Percentiles rank a stretch among this genome's conserved stretches.
Evolutionary conservation across 2,797 vertebrate genomes (phyloP).

Genomic region (Pelobates cultripes): DNA sequence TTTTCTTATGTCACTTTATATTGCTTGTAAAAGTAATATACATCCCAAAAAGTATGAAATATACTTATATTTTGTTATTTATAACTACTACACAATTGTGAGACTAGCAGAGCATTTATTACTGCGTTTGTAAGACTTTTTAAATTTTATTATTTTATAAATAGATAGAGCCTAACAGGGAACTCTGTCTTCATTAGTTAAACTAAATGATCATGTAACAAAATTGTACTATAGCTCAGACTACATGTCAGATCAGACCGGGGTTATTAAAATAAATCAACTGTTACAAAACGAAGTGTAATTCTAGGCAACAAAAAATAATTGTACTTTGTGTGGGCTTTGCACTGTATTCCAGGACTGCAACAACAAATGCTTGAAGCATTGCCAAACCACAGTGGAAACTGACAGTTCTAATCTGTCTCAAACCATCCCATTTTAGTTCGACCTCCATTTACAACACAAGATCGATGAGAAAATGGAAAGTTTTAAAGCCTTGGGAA

Average conservation of each 20-base stretch:
- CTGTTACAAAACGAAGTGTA: constrained; percentile 5
- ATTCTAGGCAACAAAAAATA: background rate
- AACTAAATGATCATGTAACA: background rate
- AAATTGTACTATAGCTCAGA: background rate
- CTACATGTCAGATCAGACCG: background rate
- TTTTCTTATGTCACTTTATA: too few relatives aligned
- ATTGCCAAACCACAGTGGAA: constrained; percentile 60
- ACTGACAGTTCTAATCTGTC: constrained; percentile 63
- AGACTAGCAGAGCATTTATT: too few relatives aligned
- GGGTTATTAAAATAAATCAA: background rate
- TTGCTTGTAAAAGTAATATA: too few relatives aligned
- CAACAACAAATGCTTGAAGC: constrained; percentile 56
- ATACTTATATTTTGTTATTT: too few relatives aligned
- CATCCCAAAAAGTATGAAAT: too few relatives aligned
- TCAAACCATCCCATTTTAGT: constrained; percentile 63
- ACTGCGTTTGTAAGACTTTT: too few relatives aligned
- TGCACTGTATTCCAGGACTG: background rate
- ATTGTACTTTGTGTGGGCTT: constrained; percentile 3
- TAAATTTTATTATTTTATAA: too few relatives aligned
- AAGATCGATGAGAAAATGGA: constrained; percentile 51
- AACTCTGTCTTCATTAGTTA: background rate
- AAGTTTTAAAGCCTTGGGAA: constrained; percentile 26
- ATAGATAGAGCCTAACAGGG: too few relatives aligned
- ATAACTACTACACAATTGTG: too few relatives aligned
- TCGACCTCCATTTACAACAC: constrained; percentile 54